phyloP scores from a whole-genome alignment of 2,888 invertebrate species.

The Pristionchus entomophagus region DNA sequence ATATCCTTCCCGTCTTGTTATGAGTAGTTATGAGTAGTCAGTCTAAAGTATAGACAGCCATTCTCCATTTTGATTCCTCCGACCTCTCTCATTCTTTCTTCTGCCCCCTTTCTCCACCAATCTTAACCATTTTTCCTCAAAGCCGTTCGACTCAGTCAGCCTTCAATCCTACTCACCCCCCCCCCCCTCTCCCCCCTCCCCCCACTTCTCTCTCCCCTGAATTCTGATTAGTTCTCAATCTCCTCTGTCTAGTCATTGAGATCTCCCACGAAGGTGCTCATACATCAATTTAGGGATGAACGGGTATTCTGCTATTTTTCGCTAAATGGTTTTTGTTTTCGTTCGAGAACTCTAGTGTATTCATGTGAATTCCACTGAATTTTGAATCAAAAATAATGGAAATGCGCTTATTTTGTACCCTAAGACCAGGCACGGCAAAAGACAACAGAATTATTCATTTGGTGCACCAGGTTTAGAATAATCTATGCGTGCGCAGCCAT shows the following conservation, averaged over 20 bases:
- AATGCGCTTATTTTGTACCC: too few relatives aligned
- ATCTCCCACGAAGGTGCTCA: neutral
- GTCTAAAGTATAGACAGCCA: too few relatives aligned
- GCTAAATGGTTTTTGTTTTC: too few relatives aligned
- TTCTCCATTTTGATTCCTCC: too few relatives aligned
- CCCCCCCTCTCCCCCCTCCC: neutral
- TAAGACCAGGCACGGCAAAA: too few relatives aligned
- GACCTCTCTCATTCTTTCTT: neutral
- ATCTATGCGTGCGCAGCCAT: neutral
- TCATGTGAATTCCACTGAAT: too few relatives aligned
- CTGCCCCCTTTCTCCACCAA: neutral
- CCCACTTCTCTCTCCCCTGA: neutral
- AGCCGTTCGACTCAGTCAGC: slow-evolving; percentile 1
- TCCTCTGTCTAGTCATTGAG: neutral
- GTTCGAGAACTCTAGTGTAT: too few relatives aligned
- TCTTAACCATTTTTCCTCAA: neutral
- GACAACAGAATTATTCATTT: neutral
- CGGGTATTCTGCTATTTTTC: too few relatives aligned
- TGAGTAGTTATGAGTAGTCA: too few relatives aligned
- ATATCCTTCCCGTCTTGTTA: neutral
- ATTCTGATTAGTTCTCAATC: neutral
- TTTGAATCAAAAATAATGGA: too few relatives aligned
- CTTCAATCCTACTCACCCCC: slow-evolving; percentile 5
- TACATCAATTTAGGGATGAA: too few relatives aligned
- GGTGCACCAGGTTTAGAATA: neutral